These are phyloP conservation scores for Dasypogon diadema DNA, from an alignment of 2,888 invertebrate species.

Conservation along the genomic window DNA sequence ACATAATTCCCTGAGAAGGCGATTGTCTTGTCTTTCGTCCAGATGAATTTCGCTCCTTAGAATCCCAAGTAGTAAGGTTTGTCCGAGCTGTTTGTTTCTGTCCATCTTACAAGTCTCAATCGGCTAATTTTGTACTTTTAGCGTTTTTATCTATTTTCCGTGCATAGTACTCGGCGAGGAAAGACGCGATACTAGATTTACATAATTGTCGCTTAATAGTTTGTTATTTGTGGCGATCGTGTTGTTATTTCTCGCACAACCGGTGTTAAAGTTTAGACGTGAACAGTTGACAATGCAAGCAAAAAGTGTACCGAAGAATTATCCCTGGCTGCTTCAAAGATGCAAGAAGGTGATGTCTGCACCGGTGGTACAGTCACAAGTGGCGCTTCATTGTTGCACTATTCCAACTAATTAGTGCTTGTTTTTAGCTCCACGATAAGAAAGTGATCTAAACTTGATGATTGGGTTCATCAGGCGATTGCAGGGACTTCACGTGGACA, in stretches of 20 bases:
- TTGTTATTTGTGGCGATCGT: constrained; percentile 57
- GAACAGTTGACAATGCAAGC: constrained; percentile 53
- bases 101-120: constrained; percentile 66
- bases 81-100: constrained; percentile 68
- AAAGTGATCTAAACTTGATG: constrained; percentile 25
- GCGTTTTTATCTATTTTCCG: constrained; percentile 37
- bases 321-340: constrained; percentile 3
- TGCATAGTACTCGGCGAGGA: constrained; percentile 16
- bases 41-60: constrained; percentile 66
- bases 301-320: constrained; percentile 46
- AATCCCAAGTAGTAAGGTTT: constrained; percentile 59
- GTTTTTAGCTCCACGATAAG: constrained; percentile 44
- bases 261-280: constrained; percentile 57
- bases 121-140: constrained; percentile 59
- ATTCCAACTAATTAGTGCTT: constrained; percentile 56
- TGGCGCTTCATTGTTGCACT: constrained; percentile 55
- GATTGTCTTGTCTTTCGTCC: constrained; percentile 68
- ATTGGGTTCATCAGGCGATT: constrained; percentile 10
- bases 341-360: constrained; percentile 31
- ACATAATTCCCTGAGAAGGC: constrained; percentile 59
- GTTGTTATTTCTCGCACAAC: constrained; percentile 56
- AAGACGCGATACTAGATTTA: constrained; percentile 54
- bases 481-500: background rate
- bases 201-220: constrained; percentile 57
- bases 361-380: constrained; percentile 50